Conservation (phyloP, 2,113 vertebrate species). For the Alces alces region DNA sequence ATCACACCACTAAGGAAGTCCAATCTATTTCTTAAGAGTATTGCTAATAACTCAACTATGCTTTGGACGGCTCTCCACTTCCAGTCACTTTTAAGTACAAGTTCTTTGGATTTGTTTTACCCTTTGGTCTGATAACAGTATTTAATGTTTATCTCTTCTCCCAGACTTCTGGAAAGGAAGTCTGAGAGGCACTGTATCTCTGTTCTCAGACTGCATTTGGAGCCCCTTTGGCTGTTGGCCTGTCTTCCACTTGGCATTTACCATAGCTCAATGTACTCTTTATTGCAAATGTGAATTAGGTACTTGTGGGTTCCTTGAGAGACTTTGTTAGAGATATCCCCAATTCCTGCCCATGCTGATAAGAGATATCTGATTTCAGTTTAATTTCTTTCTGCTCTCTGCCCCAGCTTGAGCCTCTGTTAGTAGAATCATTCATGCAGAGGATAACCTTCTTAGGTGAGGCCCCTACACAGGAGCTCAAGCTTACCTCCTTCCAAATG, state of each 20-base stretch:
- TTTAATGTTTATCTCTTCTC: background rate
- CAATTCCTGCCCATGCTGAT: background rate
- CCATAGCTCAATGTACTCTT: background rate
- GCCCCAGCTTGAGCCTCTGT: background rate
- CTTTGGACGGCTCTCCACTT: background rate
- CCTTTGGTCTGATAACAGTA: background rate
- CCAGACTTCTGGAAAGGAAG: background rate
- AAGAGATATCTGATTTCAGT: background rate
- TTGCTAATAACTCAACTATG: background rate
- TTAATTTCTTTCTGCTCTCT: background rate
- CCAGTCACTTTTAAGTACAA: background rate
- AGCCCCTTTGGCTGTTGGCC: background rate
- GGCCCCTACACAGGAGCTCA: background rate
- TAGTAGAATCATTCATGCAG: background rate
- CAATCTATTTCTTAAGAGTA: background rate
- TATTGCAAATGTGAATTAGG: background rate
- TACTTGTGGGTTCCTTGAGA: background rate
- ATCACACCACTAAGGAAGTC: background rate
- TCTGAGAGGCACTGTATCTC: background rate
- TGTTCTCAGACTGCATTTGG: background rate
- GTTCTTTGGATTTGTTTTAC: background rate
- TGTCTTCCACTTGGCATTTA: background rate
- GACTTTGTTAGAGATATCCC: background rate
- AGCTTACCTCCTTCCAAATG: background rate
- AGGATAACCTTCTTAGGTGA: background rate